Base-by-base conservation (phyloP, 2,888 invertebrate genomes). In the Thymelicus sylvestris region DNA sequence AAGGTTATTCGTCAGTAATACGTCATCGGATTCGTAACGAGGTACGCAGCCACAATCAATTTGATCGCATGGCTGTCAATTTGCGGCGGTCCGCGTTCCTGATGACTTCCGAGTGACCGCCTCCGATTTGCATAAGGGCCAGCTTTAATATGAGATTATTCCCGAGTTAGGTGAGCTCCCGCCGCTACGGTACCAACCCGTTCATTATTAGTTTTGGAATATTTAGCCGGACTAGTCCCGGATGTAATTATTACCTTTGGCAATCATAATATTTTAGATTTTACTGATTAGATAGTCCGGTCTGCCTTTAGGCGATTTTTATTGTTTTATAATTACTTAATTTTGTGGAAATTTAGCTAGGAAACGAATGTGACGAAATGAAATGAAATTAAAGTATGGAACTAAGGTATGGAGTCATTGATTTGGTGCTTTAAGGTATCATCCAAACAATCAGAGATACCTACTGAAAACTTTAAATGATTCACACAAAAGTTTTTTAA, bases 51-150 rank as follows among this genome's bases (percentile, higher is more conserved):
- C 86, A 82, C 88, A 90, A 91, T 91, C 91, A 92, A 92, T 91
- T 90, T 85, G 85, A 79, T 78, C 79, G 75, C 73, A 65, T 64
- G 73, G 73, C 73, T 75, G 74, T 71, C 73, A 70, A 70, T 70
- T 70, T 70, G 73, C 73, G 73, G 75, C 73, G 75, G 74, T 74
- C 73, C 75, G 74, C 77, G 77, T 76, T 74, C 78, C 78, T 89
- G 90, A 91, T 91, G 90, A 92, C 91, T 93, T 92, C 90, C 92
- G 90, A 92, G 86, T 92, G 91, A 90, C 92, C 91, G 91, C 89
- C 83, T 84, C 83, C 81, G 83, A 92, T 93, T 93, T 92, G 92
- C 92, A 93, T 92, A 92, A 93, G 89, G 92, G 88, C 86, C 84
- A 83, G 86, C 85, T 86, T 87, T 89, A 92, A 92, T 91, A 90